These are phyloP conservation scores for Poicephalus meyeri DNA, from an alignment of 2,113 vertebrate species.

Conservation along the genomic window DNA sequence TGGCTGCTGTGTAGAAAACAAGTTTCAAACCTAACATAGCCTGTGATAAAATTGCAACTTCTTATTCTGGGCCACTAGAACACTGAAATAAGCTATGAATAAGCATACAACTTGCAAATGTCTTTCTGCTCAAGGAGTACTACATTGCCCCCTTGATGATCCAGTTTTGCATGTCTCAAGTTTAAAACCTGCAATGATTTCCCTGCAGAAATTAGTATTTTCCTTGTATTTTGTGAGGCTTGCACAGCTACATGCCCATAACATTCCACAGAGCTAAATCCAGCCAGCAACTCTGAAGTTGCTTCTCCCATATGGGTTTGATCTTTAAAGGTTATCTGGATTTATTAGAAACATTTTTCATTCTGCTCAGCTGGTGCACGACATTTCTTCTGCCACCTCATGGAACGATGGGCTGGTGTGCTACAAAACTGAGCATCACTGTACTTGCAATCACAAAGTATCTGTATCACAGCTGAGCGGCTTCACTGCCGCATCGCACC, in stretches of 20 bases:
- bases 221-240: slow-evolving; percentile 19
- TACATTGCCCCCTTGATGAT: neutral
- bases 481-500: neutral
- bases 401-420: neutral
- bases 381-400: slow-evolving; percentile 66
- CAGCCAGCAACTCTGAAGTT: slow-evolving; percentile 45
- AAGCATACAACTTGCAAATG: neutral
- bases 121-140: slow-evolving; percentile 1
- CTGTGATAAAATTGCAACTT: neutral
- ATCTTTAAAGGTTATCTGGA: slow-evolving; percentile 74
- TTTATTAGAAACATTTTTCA: slow-evolving; percentile 74
- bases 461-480: neutral
- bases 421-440: neutral
- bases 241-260: slow-evolving; percentile 21
- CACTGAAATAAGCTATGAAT: neutral
- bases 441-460: neutral
- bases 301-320: slow-evolving; percentile 39
- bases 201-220: slow-evolving; percentile 31
- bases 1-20: neutral
- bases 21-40: neutral
- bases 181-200: neutral
- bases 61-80: neutral
- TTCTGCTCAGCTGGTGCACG: neutral
- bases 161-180: neutral
- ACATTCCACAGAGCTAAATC: slow-evolving; percentile 56